These are phyloP conservation scores for Chelon labrosus DNA, from an alignment of 2,797 vertebrate species.

Conservation along the genomic window DNA sequence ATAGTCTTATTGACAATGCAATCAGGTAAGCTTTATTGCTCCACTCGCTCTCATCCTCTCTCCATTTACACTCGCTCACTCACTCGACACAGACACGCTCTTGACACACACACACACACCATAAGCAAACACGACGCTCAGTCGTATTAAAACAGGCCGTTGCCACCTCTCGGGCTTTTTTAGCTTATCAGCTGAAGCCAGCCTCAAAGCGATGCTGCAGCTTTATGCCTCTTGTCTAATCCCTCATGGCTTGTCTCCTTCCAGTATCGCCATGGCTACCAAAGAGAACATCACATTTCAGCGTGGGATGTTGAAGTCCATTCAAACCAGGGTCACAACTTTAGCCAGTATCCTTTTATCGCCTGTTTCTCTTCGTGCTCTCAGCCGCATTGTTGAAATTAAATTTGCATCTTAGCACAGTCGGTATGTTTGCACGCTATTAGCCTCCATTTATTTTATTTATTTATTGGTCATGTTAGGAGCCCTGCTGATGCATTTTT, in stretches of 20 bases:
- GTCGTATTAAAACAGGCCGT: constrained; percentile 27
- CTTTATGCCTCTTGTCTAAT: constrained; percentile 25
- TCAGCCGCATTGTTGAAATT: not conserved
- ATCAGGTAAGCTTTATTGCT: constrained; percentile 74
- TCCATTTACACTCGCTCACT: constrained; percentile 27
- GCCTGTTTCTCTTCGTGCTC: not conserved
- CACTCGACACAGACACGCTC: constrained; percentile 6
- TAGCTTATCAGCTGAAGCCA: constrained; percentile 18
- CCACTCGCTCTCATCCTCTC: constrained; percentile 7
- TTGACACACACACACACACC: constrained; percentile 26
- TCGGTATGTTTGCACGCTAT: not conserved
- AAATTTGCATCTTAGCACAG: too few species aligned
- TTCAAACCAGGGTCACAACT: constrained; percentile 97
- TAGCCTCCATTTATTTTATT: constrained; percentile 35
- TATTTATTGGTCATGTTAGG: not conserved
- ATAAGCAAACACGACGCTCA: constrained; percentile 18
- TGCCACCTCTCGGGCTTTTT: constrained; percentile 22
- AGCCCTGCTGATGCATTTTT: constrained; percentile 40
- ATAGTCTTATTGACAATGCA: constrained; percentile 74
- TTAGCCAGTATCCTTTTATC: constrained; percentile 96
- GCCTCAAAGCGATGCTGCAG: constrained; percentile 25
- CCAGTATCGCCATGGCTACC: constrained; percentile 97
- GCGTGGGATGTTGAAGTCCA: constrained; percentile 94
- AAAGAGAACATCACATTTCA: constrained; percentile 99
- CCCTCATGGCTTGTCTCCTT: constrained; percentile 46